Base-by-base conservation (phyloP, 1,140 invertebrate species). In the Zaprionus lachaisei region DNA sequence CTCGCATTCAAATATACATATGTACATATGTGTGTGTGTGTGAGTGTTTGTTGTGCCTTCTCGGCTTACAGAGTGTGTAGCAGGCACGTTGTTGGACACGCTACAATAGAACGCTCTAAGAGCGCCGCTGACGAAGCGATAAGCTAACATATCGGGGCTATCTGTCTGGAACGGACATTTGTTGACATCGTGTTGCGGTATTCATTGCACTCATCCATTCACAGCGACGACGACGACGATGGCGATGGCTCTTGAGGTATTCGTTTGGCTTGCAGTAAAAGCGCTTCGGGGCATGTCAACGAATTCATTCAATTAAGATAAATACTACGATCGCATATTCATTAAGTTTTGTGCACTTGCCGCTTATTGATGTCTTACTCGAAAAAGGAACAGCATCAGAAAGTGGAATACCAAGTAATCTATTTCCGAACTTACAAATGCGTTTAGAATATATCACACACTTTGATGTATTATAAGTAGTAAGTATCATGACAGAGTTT, bases 81-180 rank as follows among this genome's bases (percentile, higher is more conserved):
- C 24, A n/a, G 1, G 63, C 70, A 72, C 70, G 70, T 66, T 72
- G 70, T 20, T 12, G 11, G n/a, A 11, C 70, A 58, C 54, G 62
- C 24, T 66, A 65, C 41, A 28, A 38, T 58, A 56, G 31, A 72
- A 34, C 28, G 11, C 22, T 34, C 41, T 7, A 9, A 11, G 47
- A 44, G 20, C 31, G 12, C 2, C 15, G 70, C 61, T 66, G 69
- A 64, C 69, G 1, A 9, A 14, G 69, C 69, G 67, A 70, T 71
- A 56, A 63, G 68, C 20, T 17, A 67, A 26, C 31, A 0, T 34
- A 34, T 34, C 31, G 22, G 12, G 15, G 14, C 51, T 9, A 24
- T 31, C 65, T 55, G 26, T 15, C 28, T 47, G 6, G 24, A 38
- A 24, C 17, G 17, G 17, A 17, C 55, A 68, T 28, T 60, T 68